Conservation (phyloP, 2,797 vertebrate species). For the Cyclura pinguis region DNA sequence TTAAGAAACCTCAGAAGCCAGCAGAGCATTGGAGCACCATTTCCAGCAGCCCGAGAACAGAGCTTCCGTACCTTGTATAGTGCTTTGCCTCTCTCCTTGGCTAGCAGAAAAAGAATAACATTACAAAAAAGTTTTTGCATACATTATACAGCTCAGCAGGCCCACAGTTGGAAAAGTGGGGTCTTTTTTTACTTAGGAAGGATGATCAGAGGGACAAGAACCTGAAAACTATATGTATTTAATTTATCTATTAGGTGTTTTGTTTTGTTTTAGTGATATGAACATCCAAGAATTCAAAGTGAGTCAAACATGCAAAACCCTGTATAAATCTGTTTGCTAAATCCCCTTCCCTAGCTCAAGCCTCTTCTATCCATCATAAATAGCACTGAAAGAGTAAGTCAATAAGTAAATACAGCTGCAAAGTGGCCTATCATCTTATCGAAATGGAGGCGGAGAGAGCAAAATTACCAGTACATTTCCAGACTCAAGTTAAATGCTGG, state of each 20-base stretch:
- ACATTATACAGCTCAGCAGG: not conserved
- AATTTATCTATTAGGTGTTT: not conserved
- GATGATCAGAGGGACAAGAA: no score
- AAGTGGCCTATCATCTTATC: not conserved
- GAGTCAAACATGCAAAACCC: not conserved
- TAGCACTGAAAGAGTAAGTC: not conserved
- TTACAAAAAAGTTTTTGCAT: not conserved
- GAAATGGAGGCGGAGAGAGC: not conserved
- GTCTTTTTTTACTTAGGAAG: not conserved
- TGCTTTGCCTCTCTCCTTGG: conserved; percentile 35
- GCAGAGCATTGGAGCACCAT: not conserved
- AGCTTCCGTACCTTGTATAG: conserved; percentile 33
- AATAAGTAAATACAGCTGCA: not conserved
- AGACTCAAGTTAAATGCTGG: not conserved
- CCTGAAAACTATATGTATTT: not conserved
- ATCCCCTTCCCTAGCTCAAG: no score
- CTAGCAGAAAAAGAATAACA: conserved; percentile 43
- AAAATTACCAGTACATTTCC: not conserved
- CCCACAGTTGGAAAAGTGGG: not conserved
- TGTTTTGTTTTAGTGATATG: not conserved
- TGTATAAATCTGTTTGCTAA: not conserved
- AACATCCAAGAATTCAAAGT: not conserved
- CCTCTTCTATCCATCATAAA: not conserved
- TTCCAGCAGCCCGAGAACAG: conserved; percentile 3
- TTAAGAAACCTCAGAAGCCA: conserved; percentile 10